A percentile compares a stretch with the other conserved stretches of the same genome.
These are phyloP conservation scores for Drosophila eohydei DNA, from an alignment of 2,888 invertebrate species.

Conservation along the genomic window DNA sequence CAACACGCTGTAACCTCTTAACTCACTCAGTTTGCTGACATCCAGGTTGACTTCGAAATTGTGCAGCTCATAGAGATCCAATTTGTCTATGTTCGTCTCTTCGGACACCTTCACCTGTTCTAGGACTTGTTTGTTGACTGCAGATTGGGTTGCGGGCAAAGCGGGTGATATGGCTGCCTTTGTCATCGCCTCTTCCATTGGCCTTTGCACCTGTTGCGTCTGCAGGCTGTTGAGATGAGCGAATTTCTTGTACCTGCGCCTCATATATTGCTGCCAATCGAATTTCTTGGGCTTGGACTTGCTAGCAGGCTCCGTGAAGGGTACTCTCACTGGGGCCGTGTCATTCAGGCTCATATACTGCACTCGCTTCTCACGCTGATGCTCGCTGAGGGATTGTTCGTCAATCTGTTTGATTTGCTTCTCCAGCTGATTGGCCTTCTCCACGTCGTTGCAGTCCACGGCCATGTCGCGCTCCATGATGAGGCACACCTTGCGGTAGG, in stretches of 20 bases:
- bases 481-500: slow-evolving; percentile 40
- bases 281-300: slow-evolving; percentile 16
- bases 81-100: neutral
- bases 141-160: neutral
- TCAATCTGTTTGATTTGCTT: slow-evolving; percentile 42
- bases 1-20: neutral
- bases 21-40: slow-evolving; percentile 43
- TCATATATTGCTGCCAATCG: slow-evolving; percentile 40
- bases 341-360: slow-evolving; percentile 5
- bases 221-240: neutral
- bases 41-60: slow-evolving; percentile 46
- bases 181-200: neutral
- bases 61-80: slow-evolving; percentile 39
- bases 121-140: neutral
- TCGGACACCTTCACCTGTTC: neutral
- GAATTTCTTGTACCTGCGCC: slow-evolving; percentile 29
- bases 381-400: slow-evolving; percentile 3
- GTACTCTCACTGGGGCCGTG: neutral
- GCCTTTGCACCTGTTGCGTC: neutral
- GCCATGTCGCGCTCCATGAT: slow-evolving; percentile 52
- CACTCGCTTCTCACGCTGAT: slow-evolving; percentile 13
- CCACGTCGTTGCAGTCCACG: slow-evolving; percentile 24
- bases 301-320: neutral
- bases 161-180: neutral
- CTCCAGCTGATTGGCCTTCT: slow-evolving; percentile 32